Base-by-base conservation (phyloP, 2,113 vertebrate species). In the Gnathonemus longibarbis region DNA sequence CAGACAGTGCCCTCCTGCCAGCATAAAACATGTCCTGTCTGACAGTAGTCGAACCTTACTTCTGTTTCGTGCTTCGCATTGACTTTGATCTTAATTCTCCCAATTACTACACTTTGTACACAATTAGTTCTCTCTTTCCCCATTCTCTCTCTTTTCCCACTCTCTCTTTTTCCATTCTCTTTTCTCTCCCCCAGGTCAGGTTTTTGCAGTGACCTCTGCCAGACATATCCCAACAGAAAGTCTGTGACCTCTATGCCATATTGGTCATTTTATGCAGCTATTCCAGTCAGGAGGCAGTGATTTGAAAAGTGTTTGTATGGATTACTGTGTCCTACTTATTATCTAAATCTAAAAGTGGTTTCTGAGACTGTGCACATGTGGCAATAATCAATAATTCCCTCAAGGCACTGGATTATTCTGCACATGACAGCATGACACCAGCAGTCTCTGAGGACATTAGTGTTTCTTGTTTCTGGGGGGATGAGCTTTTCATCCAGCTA, bases 351-450 rank as follows among this genome's bases (percentile, higher is more conserved):
- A 19, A 88, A 94, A 93, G 93, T 93, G 19, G 94, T 94, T 92
- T 93, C 93, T 94, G 89, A 93, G 92, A 92, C 94, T 94, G 91
- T 94, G 93, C 92, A 89, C 89, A 95, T 94, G 91, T 93, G 93
- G 93, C 93, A 93, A 91, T 70, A 92, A 95, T 96, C 95, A 95
- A 95, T 96, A 95, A 92, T 91, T 85, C 87, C 80, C 92, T 89
- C 45, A 21, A 45, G 90, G 77, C 35, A 92, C n/a, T 48, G 52
- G 48, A 84, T 52, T 35, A n/a, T 52, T 35, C 53, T 7, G 49
- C 31, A 84, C 21, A 21, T 85, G 87, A 88, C 53, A 53, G 49
- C 31, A 84, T 56, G 17, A 46, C 3, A 31, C 90, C 15, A 19
- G 1, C 48, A 45, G n/a, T 84, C 70, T n/a, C 35, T 11, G 9